A percentile compares a stretch with the other conserved stretches of the same genome.
Conservation (phyloP, 92 coral and sea anemone genomes). For the Paragorgia papillata region DNA sequence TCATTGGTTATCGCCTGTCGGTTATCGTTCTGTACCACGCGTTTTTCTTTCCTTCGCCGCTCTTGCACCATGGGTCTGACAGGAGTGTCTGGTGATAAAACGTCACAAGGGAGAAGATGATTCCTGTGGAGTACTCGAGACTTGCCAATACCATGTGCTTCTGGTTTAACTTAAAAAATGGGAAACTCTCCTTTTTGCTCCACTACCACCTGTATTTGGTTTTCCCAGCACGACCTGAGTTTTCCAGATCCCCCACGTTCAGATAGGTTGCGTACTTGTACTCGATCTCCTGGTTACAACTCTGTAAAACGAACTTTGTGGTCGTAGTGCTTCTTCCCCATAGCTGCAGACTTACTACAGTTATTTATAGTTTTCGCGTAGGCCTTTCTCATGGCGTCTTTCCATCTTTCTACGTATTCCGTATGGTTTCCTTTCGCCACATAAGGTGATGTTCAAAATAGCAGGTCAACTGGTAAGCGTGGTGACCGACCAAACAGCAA, state of each 20-base stretch:
- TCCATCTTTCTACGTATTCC: background rate
- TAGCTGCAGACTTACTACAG: background rate
- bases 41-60: too few species aligned
- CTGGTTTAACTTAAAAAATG: too few species aligned
- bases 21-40: too few species aligned
- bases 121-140: too few species aligned
- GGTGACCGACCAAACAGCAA: slow-evolving; percentile 52
- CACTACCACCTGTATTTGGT: background rate
- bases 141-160: too few species aligned
- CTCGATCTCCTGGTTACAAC: slow-evolving; percentile 17
- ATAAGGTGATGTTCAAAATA: slow-evolving; percentile 38
- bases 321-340: background rate
- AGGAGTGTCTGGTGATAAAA: too few species aligned
- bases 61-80: too few species aligned
- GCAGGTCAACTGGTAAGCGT: slow-evolving; percentile 45
- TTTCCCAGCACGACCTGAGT: slow-evolving; percentile 17
- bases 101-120: too few species aligned
- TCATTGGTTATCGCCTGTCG: too few species aligned
- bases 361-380: slow-evolving; percentile 5
- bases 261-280: background rate
- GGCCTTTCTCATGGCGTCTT: slow-evolving; percentile 31
- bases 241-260: slow-evolving; percentile 18
- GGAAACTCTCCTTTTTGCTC: too few species aligned
- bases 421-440: background rate
- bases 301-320: background rate